A percentile compares a stretch with the other conserved stretches of the same genome.
phyloP scores from a whole-genome alignment of 2,797 vertebrate genomes.

The Pangasius macronema region DNA sequence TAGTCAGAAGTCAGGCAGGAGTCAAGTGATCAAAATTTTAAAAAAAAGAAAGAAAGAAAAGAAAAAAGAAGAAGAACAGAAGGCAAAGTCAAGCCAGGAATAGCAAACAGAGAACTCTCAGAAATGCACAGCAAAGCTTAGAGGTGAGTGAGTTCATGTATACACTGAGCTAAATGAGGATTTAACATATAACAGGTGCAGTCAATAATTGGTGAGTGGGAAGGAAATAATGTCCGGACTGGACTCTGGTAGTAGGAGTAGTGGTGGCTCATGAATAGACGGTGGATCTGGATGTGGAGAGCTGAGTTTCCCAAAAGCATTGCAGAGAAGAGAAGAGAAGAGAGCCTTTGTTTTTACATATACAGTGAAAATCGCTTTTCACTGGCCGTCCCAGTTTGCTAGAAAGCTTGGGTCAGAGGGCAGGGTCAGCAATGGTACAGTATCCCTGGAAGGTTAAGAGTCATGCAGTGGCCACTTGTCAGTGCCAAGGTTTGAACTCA shows the following conservation, averaged over 20 bases:
- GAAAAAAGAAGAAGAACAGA: neutral
- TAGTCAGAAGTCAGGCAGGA: neutral
- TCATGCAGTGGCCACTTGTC: no score
- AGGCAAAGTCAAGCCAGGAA: neutral
- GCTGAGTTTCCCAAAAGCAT: neutral
- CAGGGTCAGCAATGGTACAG: neutral
- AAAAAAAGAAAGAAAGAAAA: no score
- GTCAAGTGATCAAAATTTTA: neutral
- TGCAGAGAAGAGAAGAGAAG: neutral
- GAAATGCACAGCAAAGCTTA: neutral
- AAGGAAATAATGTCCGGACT: neutral
- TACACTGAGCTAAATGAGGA: neutral
- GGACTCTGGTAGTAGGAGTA: neutral
- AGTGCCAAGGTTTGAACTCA: neutral
- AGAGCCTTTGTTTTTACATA: slow-evolving; percentile 4
- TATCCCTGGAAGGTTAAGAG: neutral
- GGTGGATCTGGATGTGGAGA: neutral
- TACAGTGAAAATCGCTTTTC: neutral
- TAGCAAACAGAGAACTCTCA: neutral
- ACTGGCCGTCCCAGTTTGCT: neutral
- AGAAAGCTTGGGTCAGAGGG: neutral
- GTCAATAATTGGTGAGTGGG: neutral
- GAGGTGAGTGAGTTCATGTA: neutral
- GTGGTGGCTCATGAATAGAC: neutral
- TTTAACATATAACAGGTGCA: neutral